Base-by-base conservation (phyloP, 1,140 invertebrate species). In the Drosophila nebulosa region DNA sequence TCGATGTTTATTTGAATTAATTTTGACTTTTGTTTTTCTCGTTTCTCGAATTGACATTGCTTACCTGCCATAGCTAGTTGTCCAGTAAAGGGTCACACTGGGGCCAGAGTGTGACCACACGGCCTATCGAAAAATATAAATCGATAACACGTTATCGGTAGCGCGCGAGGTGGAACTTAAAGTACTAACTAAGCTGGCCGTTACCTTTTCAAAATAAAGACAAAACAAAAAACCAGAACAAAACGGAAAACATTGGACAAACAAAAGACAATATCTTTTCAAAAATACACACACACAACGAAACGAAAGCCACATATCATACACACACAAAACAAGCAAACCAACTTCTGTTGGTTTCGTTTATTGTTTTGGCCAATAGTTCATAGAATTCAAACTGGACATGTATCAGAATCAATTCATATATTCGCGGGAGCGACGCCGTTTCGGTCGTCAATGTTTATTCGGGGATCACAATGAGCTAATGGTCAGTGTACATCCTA, bases 391-490 rank as follows among this genome's bases (percentile, higher is more conserved):
- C 1, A 9, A 30, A 10, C 27, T 30, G 27, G 27, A 7, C 5
- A 85, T 85, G 84, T 69, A 77, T 57, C 64, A 70, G 9, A 89
- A 89, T 62, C 85, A 89, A 24, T 84, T 72, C 46, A 46, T 71
- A 1, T 55, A 77, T 14, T 69, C 94, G 12, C 96, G 94, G 78
- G 94, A 93, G 55, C 92, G 96, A 65, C 93, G 92, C 55, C 92
- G 95, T 72, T 96, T 96, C 91, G 96, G 95, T 7, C 94, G 93
- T 70, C 94, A 94, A 79, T 94, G 94, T 74, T 92, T 94, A 42
- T 97, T 98, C 91, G 93, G 93, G 30, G 95, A 98, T 90, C 92
- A 93, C 73, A 94, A 94, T 9, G 95, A 96, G 85, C 78, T 96
- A n/a, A 93, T 95, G 78, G 93, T 95, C 24, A 95, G 96, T 84